Evolutionary conservation across 1,140 invertebrate genomes (phyloP).

Genomic region (Leptestheria dahalacensis): DNA sequence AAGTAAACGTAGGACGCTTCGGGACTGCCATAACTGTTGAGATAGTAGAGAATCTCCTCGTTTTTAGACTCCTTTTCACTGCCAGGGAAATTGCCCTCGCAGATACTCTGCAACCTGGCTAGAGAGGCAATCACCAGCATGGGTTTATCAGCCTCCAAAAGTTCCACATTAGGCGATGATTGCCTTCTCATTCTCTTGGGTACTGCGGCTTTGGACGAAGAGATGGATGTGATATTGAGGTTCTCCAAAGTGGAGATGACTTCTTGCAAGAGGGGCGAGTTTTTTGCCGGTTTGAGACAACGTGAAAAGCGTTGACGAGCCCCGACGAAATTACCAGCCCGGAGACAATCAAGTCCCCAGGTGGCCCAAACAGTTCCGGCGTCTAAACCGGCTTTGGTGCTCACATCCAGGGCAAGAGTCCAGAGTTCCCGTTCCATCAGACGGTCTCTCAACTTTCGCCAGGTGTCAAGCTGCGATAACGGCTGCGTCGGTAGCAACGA

Average conservation of each 20-base stretch:
- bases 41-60: constrained; percentile 4
- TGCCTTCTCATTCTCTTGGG: neutral
- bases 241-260: constrained; percentile 47
- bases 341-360: constrained; percentile 69
- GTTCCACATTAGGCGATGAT: neutral
- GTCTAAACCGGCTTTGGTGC: constrained; percentile 60
- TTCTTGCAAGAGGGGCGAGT: constrained; percentile 47
- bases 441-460: constrained; percentile 35
- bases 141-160: constrained; percentile 2
- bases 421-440: constrained; percentile 66
- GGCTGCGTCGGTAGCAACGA: constrained; percentile 32
- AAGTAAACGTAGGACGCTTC: constrained; percentile 2
- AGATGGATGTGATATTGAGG: neutral
- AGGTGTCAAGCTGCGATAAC: constrained; percentile 33
- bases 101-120: neutral
- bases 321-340: constrained; percentile 51
- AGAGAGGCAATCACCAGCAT: neutral
- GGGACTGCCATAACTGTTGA: neutral
- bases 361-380: constrained; percentile 61
- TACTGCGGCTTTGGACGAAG: neutral
- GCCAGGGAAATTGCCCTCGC: neutral
- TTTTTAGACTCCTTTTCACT: neutral
- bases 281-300: constrained; percentile 36
- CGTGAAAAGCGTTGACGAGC: constrained; percentile 50
- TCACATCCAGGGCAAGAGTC: constrained; percentile 62